Base-by-base conservation (phyloP, 2,113 vertebrate genomes). In the Trachemys scripta region DNA sequence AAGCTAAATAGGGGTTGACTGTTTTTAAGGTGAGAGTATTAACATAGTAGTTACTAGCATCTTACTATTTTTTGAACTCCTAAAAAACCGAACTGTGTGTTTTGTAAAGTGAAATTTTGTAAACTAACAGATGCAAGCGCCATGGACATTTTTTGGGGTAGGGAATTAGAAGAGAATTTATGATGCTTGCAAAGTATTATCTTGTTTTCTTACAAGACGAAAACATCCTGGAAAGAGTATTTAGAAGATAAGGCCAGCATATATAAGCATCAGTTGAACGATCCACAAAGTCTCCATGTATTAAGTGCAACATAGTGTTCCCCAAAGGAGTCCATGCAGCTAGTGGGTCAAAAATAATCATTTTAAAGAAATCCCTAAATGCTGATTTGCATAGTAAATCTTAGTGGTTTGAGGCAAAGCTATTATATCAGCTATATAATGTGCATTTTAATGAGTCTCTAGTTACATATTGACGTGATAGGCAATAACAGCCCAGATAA, bases 301-400 rank as follows among this genome's bases (percentile, higher is more conserved):
- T 86, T 91, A 38, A 94, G 27, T 53, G 91, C 69, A 91, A 19
- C 50, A 8, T 1, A n/a, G 85, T 92, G 82, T 84, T 47, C 93
- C 88, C 86, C 95, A 89, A 6, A 80, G 76, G 72, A 85, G 35
- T 75, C 29, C 3, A 0, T 20, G 75, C 2, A 54, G 24, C n/a
- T 91, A 90, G 53, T 79, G 50, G 88, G 90, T 94, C 91, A 96
- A 87, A 80, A 96, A 80, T 81, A 94, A 90, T 93, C 88, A 51
- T 35, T 82, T 10, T 56, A 80, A 69, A 45, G 50, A 84, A 38
- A 85, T 72, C 89, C 72, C 81, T n/a, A 45, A 89, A 27, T 80
- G 19, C 80, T 82, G 88, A 88, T 87, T 96, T 82, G 16, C 25
- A 42, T 10, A 45, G 85, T 82, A 95, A 94, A 92, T 17, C 2